These are phyloP conservation scores for Eucidaris tribuloides DNA, from an alignment of 35 echinoderm and acorn worm genomes.

Conservation along the genomic window DNA sequence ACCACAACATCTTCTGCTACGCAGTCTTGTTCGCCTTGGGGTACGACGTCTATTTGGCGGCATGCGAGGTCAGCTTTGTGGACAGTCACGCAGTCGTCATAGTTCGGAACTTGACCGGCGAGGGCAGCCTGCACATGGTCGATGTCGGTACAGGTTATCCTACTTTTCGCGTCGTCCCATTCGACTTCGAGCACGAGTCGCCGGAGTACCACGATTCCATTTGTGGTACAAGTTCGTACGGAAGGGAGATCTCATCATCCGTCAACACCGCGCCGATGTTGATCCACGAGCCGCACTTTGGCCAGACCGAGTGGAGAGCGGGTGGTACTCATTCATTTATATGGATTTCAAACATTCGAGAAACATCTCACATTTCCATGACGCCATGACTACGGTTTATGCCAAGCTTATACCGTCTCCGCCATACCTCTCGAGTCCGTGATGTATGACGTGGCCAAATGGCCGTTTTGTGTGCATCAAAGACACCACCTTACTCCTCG, in stretches of 20 bases:
- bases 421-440: not conserved
- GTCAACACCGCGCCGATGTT: not conserved
- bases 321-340: not conserved
- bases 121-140: conserved; percentile 41
- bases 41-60: conserved; percentile 17
- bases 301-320: not conserved
- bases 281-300: not conserved
- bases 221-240: conserved; percentile 51
- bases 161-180: conserved; percentile 21
- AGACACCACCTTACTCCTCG: conserved; percentile 6
- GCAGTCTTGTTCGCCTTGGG: conserved; percentile 32
- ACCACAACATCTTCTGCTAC: conserved; percentile 39
- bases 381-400: not conserved
- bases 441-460: conserved; percentile 3
- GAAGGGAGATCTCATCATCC: conserved; percentile 13
- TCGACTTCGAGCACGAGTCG: conserved; percentile 58
- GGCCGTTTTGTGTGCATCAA: not conserved
- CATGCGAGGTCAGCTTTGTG: not conserved
- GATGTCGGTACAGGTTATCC: conserved; percentile 66
- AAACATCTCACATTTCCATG: conserved; percentile 3
- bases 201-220: conserved; percentile 13
- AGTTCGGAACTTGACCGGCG: conserved; percentile 21
- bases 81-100: conserved; percentile 25
- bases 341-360: not conserved
- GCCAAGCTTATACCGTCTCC: not conserved